Evolutionary conservation across 2,113 vertebrate species (phyloP).

Genomic region (Oreocharis arfaki): DNA sequence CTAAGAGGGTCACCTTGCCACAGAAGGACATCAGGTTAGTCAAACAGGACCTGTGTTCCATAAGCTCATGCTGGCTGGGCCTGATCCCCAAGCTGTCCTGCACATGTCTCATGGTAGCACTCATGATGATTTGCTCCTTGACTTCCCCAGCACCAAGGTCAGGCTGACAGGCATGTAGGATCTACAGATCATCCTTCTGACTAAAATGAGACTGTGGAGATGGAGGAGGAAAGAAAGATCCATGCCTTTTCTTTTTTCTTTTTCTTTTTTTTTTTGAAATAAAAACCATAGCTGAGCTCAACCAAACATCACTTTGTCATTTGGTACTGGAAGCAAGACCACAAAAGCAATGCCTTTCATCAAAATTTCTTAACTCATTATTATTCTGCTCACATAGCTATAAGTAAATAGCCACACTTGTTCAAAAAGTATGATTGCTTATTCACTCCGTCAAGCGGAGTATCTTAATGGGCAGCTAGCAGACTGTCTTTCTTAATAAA

Average conservation of each 20-base stretch:
- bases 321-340: neutral
- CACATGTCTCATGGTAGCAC: neutral
- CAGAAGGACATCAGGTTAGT: neutral
- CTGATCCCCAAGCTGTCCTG: neutral
- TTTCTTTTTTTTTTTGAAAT: neutral
- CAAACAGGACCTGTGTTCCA: neutral
- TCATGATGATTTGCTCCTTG: neutral
- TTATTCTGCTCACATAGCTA: neutral
- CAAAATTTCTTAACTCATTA: neutral
- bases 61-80: neutral
- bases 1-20: neutral
- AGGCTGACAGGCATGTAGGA: neutral
- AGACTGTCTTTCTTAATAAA: neutral
- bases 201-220: neutral
- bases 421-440: neutral
- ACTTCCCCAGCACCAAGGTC: neutral
- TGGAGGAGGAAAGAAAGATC: neutral
- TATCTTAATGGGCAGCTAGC: neutral
- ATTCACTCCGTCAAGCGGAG: neutral
- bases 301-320: neutral
- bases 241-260: neutral
- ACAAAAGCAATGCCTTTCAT: neutral
- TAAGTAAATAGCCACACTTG: neutral
- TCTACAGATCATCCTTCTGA: neutral
- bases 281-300: neutral